Evolutionary conservation across 2,797 vertebrate genomes (phyloP), one percentile per base, ranked within the genome.

Genomic region (Nasua narica): DNA sequence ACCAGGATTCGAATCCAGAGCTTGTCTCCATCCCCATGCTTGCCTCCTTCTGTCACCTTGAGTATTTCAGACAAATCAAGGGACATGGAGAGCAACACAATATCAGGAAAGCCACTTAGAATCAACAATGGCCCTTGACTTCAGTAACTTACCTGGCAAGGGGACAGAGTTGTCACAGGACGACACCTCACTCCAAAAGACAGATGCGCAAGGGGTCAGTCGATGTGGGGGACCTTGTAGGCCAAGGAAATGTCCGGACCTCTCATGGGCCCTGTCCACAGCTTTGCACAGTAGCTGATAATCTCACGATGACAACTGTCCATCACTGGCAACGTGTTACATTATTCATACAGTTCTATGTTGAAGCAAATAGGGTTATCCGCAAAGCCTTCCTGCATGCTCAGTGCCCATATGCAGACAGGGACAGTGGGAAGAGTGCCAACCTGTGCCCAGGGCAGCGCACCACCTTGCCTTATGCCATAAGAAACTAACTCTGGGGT

Each of bases 231-330:
- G 43, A 50, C 19, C 19, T 56, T 60, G 48, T 69, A 4, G 27
- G 25, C 76, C 43, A 18, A 58, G 50, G 23, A 16, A 58, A 3
- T 7, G 7, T 21, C 5, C 21, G 2, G 43, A 29, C 2, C 0
- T 48, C 79, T 46, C 60, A 19, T 23, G 3, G 48, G 67, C 35
- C 40, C 67, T 43, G 35, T 32, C 48, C 56, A 27, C 58, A 86
- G 12, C n/a, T 86, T 69, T 25, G 40, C 18, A 11, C 54, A 8
- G 14, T 3, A 40, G 29, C 25, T 88, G 37, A 18, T 29, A 15
- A 21, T 76, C 54, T 56, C 67, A 32, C 7, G 18, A 32, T 4
- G 77, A 15, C 35, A n/a, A 7, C 7, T 25, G 21, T 18, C n/a
- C 9, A 11, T 62, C 27, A 1, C 29, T 21, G 5, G 46, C 52